Conservation (phyloP, 2,797 vertebrate species). For the Syngnathus rostellatus region DNA sequence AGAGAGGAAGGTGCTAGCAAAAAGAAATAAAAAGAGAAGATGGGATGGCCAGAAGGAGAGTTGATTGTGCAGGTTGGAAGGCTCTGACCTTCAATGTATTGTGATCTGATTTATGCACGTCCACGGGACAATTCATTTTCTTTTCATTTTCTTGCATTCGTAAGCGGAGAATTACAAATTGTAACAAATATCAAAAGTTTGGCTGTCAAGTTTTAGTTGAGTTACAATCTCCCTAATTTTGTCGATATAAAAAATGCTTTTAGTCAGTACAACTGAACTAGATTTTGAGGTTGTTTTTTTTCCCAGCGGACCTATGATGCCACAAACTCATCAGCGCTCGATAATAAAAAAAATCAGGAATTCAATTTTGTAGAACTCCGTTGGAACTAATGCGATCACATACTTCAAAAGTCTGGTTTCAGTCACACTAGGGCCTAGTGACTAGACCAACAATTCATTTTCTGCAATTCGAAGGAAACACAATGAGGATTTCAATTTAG, state of each 20-base stretch:
- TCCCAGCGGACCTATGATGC: not conserved
- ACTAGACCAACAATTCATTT: not conserved
- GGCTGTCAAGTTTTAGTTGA: not conserved
- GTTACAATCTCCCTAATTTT: not conserved
- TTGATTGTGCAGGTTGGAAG: not conserved
- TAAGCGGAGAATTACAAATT: not conserved
- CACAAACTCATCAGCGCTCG: not conserved
- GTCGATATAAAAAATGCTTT: not conserved
- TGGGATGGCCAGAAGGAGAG: not conserved
- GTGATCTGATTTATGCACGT: not conserved
- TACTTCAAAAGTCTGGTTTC: not conserved
- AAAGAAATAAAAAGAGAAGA: not conserved
- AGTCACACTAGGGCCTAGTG: not conserved
- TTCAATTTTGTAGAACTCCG: not conserved
- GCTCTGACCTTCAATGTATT: not conserved
- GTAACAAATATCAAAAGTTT: not conserved
- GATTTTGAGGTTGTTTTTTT: too few relatives aligned
- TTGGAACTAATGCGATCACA: not conserved
- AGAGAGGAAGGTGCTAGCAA: not conserved
- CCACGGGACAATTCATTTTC: not conserved
- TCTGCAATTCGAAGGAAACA: not conserved
- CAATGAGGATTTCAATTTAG: not conserved
- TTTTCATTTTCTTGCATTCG: not conserved
- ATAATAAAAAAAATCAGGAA: not conserved
- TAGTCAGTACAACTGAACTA: not conserved